Conservation (phyloP, 2,888 invertebrate genomes). For the Thera obeliscata region DNA sequence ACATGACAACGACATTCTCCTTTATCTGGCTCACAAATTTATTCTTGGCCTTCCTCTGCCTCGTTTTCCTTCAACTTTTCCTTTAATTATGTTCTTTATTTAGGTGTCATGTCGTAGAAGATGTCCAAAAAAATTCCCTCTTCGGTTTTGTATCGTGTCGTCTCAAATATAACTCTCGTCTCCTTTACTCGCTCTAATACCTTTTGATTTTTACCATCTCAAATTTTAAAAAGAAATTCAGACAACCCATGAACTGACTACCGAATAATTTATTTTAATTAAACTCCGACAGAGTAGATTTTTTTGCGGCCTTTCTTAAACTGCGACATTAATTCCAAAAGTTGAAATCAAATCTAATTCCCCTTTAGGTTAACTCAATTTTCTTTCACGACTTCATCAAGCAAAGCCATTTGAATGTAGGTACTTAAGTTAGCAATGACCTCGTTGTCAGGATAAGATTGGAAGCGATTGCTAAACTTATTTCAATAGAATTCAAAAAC, state of each 20-base stretch:
- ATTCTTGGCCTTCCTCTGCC: no score
- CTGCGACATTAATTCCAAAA: conserved; percentile 79
- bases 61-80: no score
- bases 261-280: conserved; percentile 78
- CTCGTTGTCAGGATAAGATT: conserved; percentile 79
- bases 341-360: conserved; percentile 82
- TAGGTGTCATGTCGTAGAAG: no score
- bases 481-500: neutral
- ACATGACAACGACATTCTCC: no score
- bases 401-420: conserved; percentile 78
- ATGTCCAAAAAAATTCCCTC: no score
- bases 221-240: conserved; percentile 62
- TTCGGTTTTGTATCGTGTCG: no score
- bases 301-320: conserved; percentile 70
- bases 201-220: neutral
- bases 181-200: no score
- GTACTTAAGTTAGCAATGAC: conserved; percentile 76
- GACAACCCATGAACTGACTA: conserved; percentile 66
- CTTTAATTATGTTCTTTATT: no score
- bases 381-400: conserved; percentile 83
- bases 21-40: no score
- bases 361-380: conserved; percentile 82
- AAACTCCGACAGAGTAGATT: conserved; percentile 66
- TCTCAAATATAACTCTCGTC: no score
- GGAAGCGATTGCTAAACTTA: conserved; percentile 61